Conservation (phyloP, 2,797 vertebrate genomes). For the Trichosurus vulpecula region DNA sequence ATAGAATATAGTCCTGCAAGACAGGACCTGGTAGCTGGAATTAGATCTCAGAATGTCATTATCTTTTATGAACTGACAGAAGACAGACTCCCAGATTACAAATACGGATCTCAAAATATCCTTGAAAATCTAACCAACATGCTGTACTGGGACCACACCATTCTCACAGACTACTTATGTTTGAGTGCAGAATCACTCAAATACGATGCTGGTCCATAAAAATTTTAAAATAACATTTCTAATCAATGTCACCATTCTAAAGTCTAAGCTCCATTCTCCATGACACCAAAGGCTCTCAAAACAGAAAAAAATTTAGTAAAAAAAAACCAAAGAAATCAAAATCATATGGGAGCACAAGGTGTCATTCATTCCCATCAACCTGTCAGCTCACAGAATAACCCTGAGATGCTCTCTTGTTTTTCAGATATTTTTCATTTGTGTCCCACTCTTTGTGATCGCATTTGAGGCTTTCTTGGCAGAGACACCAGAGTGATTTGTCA, state of each 20-base stretch:
- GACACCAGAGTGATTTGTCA: neutral
- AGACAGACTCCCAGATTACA: neutral
- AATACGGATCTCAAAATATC: neutral
- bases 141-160: neutral
- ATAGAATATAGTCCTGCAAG: neutral
- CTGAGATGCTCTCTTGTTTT: neutral
- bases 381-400: neutral
- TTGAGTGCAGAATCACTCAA: neutral
- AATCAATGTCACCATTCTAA: neutral
- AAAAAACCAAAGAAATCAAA: neutral
- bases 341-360: neutral
- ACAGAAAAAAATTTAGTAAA: neutral
- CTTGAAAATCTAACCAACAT: neutral
- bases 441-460: neutral
- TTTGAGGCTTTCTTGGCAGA: neutral
- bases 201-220: neutral
- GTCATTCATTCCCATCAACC: neutral
- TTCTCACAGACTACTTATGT: neutral
- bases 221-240: neutral
- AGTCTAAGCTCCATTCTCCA: neutral
- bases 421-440: neutral
- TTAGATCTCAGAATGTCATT: neutral
- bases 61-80: neutral
- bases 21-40: neutral
- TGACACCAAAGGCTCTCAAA: neutral